Conservation (phyloP, 2,888 invertebrate species). For the Meteorus cinctellus region DNA sequence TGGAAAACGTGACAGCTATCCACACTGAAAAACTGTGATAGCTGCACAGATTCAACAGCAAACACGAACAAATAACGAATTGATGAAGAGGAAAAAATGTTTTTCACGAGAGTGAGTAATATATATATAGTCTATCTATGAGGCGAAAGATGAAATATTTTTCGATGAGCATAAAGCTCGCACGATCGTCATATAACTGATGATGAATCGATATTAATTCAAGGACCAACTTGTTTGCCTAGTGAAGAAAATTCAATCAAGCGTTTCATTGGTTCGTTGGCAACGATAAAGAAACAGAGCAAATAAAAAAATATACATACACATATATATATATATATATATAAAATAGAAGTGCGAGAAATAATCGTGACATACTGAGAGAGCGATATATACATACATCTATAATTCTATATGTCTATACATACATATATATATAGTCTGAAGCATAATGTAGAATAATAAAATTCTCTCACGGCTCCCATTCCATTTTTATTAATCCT, state of each 20-base stretch:
- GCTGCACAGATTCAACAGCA: background rate
- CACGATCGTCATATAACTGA: conserved; percentile 7
- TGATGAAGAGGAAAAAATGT: conserved; percentile 23
- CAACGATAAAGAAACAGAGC: conserved; percentile 10
- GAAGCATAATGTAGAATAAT: background rate
- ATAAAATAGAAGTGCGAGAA: conserved; percentile 2
- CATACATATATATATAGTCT: background rate
- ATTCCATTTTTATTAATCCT: conserved; percentile 16
- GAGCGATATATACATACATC: conserved; percentile 17
- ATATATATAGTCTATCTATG: background rate
- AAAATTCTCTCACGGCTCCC: conserved; percentile 13
- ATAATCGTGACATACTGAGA: conserved; percentile 40
- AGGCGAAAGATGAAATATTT: conserved; percentile 22
- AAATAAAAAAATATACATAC: background rate
- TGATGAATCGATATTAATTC: conserved; percentile 53
- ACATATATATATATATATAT: background rate
- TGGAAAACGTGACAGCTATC: background rate
- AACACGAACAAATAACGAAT: conserved; percentile 19
- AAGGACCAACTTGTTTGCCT: conserved; percentile 53
- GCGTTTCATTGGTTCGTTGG: conserved; percentile 53
- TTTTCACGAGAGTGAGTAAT: background rate
- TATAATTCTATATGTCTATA: background rate
- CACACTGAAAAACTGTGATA: too few relatives aligned
- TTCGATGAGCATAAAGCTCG: conserved; percentile 37
- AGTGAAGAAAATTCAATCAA: conserved; percentile 55